Evolutionary conservation across 2,888 invertebrate species (phyloP), one percentile per base, ranked within the genome.

Genomic region (Hypolimnas misippus): DNA sequence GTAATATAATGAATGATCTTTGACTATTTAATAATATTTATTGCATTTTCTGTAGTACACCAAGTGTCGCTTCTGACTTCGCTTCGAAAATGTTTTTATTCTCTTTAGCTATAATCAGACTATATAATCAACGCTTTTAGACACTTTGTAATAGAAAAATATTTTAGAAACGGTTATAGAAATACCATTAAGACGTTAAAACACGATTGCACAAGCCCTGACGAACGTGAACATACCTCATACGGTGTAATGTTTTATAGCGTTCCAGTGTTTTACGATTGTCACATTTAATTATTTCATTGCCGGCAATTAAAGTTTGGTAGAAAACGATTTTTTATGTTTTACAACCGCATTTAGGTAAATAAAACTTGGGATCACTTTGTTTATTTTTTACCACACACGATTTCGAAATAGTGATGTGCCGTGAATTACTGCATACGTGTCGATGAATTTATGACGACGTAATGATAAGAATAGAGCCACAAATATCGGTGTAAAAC

Each of bases 261-360:
- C 69, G 68, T 70, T 73, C 74, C 83, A 79, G 82, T 89, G 88
- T 86, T 92, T 91, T 91, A 92, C 87, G 92, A 89, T 84, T 90
- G 90, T 89, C 90, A 85, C 88, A 85, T 91, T 91, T 91, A 92
- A 91, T 92, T 91, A 91, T 86, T 91, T 89, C 87, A 91, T 89
- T 89, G 90, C 84, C 74, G 78, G 90, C 89, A 89, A 91, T 92
- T 89, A 91, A 90, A 89, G 81, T 90, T 89, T 87, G 81, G 87
- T 84, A 81, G 85, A 87, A 86, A 87, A 82, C 80, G 82, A 79
- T 85, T 88, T 90, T 88, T 87, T 84, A 80, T 79, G 78, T 86
- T 89, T 89, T 86, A 90, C 86, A 79, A 83, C 84, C 84, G 80
- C 83, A 84, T 91, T 89, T 89, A 84, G 84, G 87, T 86, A 88